Percentiles rank a stretch among this genome's conserved stretches.
phyloP scores from a whole-genome alignment of 1,140 invertebrate genomes.

The Drosophila pachea region DNA sequence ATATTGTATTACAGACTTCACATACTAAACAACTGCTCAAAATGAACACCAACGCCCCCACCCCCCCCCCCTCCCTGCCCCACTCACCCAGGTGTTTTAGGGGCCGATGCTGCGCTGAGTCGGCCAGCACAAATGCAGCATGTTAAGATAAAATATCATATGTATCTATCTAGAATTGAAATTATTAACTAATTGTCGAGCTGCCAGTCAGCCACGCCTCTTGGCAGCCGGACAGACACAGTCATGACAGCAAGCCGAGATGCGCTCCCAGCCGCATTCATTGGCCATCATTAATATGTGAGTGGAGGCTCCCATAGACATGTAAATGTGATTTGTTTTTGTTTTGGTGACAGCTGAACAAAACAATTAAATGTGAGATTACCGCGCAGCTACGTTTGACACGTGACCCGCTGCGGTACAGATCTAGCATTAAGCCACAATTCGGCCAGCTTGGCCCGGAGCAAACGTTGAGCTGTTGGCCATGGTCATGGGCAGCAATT shows the following conservation, averaged over 20 bases:
- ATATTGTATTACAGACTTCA: conserved; percentile 14
- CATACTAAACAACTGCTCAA: conserved; percentile 1
- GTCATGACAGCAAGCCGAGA: conserved; percentile 42
- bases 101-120: conserved; percentile 1
- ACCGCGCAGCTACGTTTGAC: conserved; percentile 19
- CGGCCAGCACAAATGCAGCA: no score
- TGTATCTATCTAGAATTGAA: neutral
- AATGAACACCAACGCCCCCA: no score
- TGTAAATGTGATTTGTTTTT: conserved; percentile 63
- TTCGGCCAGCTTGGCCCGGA: no score
- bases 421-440: no score
- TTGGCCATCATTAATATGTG: conserved; percentile 39
- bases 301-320: conserved; percentile 17
- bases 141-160: no score
- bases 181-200: neutral
- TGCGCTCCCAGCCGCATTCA: conserved; percentile 17
- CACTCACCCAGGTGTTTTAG: neutral
- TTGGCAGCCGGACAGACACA: conserved; percentile 39
- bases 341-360: conserved; percentile 63
- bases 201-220: conserved; percentile 27
- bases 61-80: no score
- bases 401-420: conserved; percentile 23
- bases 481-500: no score
- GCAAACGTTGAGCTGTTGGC: no score
- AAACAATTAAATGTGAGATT: conserved; percentile 64